phyloP scores from a whole-genome alignment of 2,888 invertebrate species.

The Alloplasta piceator region DNA sequence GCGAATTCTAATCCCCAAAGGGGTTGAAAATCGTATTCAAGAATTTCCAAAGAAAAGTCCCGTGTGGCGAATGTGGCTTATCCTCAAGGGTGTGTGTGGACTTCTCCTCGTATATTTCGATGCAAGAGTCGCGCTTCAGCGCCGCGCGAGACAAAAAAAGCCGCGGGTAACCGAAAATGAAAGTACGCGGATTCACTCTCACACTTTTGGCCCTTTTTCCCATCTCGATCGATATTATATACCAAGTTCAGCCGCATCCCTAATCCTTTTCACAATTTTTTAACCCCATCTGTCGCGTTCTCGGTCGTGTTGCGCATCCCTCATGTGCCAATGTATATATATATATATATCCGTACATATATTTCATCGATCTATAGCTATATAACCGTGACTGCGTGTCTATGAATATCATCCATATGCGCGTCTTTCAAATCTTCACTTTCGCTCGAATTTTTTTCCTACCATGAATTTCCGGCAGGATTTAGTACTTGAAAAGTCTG shows the following conservation, averaged over 20 bases:
- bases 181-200: conserved; percentile 72
- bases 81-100: conserved; percentile 43
- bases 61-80: conserved; percentile 43
- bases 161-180: conserved; percentile 78
- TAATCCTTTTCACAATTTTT: conserved; percentile 83
- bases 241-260: conserved; percentile 77
- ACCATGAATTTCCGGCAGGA: conserved; percentile 11
- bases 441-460: conserved; percentile 22
- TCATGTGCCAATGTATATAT: conserved; percentile 60
- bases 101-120: conserved; percentile 6
- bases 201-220: conserved; percentile 37
- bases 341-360: conserved; percentile 29
- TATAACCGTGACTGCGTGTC: conserved; percentile 42
- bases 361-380: conserved; percentile 29
- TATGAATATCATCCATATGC: conserved; percentile 46
- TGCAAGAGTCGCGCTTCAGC: conserved; percentile 29
- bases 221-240: conserved; percentile 72
- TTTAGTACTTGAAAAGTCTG: neutral
- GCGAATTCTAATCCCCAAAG: conserved; percentile 31
- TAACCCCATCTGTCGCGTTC: conserved; percentile 83
- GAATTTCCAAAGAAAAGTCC: conserved; percentile 42
- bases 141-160: conserved; percentile 62
- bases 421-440: conserved; percentile 27
- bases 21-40: conserved; percentile 38
- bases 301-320: conserved; percentile 72